Evolutionary conservation across 2,797 vertebrate genomes (phyloP).

Genomic region (Thamnophis elegans): DNA sequence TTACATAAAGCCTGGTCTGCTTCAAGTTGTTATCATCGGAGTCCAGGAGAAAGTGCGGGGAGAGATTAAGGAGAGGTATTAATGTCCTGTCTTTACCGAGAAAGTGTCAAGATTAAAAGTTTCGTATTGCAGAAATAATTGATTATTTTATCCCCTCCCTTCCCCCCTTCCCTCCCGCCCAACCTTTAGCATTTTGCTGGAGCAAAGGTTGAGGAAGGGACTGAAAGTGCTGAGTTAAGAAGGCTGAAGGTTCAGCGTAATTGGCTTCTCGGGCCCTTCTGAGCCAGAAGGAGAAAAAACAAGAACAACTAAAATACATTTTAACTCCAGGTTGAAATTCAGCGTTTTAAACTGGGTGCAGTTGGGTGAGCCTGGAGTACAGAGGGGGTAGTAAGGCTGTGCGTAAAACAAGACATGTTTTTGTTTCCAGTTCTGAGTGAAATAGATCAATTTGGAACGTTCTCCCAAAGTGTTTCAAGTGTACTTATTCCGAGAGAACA

Average conservation of each 20-base stretch:
- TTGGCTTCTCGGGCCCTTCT: not conserved
- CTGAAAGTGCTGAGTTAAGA: not conserved
- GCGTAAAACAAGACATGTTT: not conserved
- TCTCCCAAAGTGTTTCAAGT: not conserved
- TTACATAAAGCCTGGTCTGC: not conserved
- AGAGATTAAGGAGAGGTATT: not conserved
- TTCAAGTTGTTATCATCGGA: not conserved
- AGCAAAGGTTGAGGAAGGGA: not conserved
- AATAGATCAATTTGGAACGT: not conserved
- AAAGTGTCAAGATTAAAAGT: slow-evolving; percentile 27
- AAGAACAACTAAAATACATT: too few species aligned
- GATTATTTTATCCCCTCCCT: too few species aligned
- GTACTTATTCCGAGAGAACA: not conserved
- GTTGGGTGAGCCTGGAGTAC: not conserved
- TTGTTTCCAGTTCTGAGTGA: not conserved
- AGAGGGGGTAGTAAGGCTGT: not conserved
- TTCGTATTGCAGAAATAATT: not conserved
- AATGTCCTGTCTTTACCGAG: not conserved
- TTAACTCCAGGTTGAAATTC: not conserved
- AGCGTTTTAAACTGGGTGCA: not conserved
- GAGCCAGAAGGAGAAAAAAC: not conserved
- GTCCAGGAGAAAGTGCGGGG: rapidly evolving
- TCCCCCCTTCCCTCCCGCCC: too few species aligned
- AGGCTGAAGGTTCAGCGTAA: not conserved
- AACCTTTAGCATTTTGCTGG: not conserved